Base-by-base conservation (phyloP, 23 tunicate species). In the Aplidium turbinatum region DNA sequence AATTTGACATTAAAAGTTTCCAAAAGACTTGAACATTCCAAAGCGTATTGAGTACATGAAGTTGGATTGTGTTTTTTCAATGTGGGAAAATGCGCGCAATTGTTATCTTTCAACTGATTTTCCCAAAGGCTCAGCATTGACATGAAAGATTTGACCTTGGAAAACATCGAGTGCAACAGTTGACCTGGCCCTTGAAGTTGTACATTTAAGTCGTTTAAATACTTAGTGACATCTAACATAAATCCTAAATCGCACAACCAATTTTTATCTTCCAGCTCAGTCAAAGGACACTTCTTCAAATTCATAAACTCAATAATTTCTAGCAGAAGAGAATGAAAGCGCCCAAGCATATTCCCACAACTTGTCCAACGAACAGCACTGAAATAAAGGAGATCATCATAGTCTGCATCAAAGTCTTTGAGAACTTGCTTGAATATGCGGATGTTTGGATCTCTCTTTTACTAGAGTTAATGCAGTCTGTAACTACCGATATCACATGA, bases 31-130 rank as follows among this genome's bases (percentile, higher is more conserved):
- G 29, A 64, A 82, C 74, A 73, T 58, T 47, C 87, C 62, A 22
- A 65, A n/a, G 87, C 87, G 74, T 73, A 82, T 73, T 82, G 47
- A 25, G 87, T 65, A 60, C 74, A 60, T 24, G 87, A 60, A 73
- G 87, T 60, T 30, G 80, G 80, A 33, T 82, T 82, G 47, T 82
- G 87, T 31, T 82, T 74, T 73, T 82, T 73, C 34, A 82, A 73
- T 74, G 87, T 53, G 7, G 87, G 87, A 40, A 82, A 82, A 58
- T 82, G 87, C 63, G 80, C 34, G 73, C 74, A 60, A 74, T 82
- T 50, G 35, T 63, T 74, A 53, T 73, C 63, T 82, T 82, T 40
- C 57, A 81, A 72, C 33, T 79, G 85, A 51, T 33, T 55, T 68
- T 79, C 57, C 79, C 86, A 81, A 46, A 81, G 86, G 53, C 58